These are phyloP conservation scores for Microctonus hyperodae DNA, from an alignment of 2,888 invertebrate genomes.

Conservation along the genomic window DNA sequence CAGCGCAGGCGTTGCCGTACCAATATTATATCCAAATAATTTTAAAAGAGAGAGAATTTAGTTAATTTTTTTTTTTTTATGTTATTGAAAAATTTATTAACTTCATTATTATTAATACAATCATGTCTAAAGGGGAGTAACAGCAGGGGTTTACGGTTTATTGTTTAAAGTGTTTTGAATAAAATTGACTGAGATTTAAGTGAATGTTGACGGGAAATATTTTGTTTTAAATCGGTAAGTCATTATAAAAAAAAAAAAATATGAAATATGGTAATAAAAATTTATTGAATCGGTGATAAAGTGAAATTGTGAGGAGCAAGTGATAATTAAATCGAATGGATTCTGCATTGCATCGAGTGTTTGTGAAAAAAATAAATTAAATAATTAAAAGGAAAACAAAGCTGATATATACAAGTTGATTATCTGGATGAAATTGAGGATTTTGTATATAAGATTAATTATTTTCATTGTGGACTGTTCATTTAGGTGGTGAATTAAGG, in stretches of 20 bases:
- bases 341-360: background rate
- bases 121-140: constrained; percentile 53
- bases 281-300: constrained; percentile 18
- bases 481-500: background rate
- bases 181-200: constrained; percentile 3
- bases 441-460: background rate
- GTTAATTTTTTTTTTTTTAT: constrained; percentile 16
- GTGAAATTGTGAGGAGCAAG: constrained; percentile 20
- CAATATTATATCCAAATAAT: constrained; percentile 7
- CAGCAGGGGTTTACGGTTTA: constrained; percentile 16
- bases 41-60: background rate
- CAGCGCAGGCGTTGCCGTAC: constrained; percentile 64
- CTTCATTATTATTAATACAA: constrained; percentile 26
- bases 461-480: background rate
- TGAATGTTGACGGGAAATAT: background rate
- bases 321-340: background rate
- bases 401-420: background rate
- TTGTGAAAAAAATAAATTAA: background rate
- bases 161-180: constrained; percentile 9
- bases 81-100: constrained; percentile 12
- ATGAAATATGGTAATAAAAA: background rate
- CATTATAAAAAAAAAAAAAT: background rate
- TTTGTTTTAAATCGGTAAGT: constrained; percentile 34
- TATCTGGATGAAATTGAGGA: too few relatives aligned
- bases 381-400: background rate